These are phyloP conservation scores for Zoanthus gigantus DNA, from an alignment of 92 coral and sea anemone species.

Conservation along the genomic window DNA sequence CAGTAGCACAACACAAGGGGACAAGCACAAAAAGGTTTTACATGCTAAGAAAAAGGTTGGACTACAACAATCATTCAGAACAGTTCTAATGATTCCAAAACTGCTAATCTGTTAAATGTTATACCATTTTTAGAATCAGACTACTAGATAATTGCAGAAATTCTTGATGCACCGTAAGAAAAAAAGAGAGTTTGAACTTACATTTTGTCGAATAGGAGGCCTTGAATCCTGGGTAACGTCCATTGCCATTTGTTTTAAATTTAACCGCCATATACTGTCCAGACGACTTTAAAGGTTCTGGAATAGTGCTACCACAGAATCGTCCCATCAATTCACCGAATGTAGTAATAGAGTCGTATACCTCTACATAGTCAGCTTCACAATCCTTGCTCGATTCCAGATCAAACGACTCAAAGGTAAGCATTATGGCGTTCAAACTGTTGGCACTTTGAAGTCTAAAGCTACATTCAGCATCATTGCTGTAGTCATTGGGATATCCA, in stretches of 20 bases:
- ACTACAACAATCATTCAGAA: too few species aligned
- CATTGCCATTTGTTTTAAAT: slow-evolving; percentile 64
- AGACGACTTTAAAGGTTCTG: slow-evolving; percentile 52
- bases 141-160: too few species aligned
- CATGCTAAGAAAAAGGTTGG: too few species aligned
- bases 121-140: too few species aligned
- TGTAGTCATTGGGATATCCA: slow-evolving; percentile 65
- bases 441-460: slow-evolving; percentile 56
- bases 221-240: slow-evolving; percentile 73
- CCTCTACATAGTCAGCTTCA: slow-evolving; percentile 68
- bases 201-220: slow-evolving; percentile 65
- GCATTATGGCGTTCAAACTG: slow-evolving; percentile 53
- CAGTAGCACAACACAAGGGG: too few species aligned
- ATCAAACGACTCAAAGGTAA: slow-evolving; percentile 66
- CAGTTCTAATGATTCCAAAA: too few species aligned
- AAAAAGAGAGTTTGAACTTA: background rate
- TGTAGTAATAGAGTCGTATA: slow-evolving; percentile 57
- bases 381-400: slow-evolving; percentile 58
- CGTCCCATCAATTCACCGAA: slow-evolving; percentile 63
- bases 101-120: too few species aligned
- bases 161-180: too few species aligned
- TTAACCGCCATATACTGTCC: slow-evolving; percentile 57
- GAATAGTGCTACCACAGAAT: slow-evolving; percentile 71
- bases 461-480: slow-evolving; percentile 57
- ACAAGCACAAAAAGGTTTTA: too few species aligned